These are phyloP conservation scores for Bilobella aurantiaca DNA, from an alignment of 1,140 invertebrate species.

Conservation along the genomic window DNA sequence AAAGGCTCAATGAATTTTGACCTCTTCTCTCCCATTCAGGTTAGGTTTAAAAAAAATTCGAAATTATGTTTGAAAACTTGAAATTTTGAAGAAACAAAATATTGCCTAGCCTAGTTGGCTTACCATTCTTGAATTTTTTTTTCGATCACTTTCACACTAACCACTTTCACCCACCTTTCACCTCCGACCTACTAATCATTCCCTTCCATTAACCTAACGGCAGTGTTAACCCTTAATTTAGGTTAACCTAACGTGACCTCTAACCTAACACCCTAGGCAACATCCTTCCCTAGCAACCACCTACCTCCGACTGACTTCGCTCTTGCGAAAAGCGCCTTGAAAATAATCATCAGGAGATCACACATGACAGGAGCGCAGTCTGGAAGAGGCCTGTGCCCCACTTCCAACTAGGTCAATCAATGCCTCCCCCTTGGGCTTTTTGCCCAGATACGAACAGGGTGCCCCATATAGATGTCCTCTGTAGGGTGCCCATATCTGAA, in stretches of 20 bases:
- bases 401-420: constrained; percentile 18
- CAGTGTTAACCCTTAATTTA: not conserved
- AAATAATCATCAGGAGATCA: no score
- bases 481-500: not conserved
- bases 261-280: not conserved
- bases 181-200: not conserved
- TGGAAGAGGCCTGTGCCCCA: not conserved
- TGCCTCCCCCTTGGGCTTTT: not conserved
- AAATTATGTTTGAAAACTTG: no score
- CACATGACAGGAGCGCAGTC: no score
- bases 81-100: no score
- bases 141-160: not conserved
- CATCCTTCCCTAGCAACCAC: not conserved
- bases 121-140: not conserved
- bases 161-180: not conserved
- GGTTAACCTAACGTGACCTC: not conserved
- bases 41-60: no score
- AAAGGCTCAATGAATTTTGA: no score
- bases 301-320: no score
- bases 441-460: not conserved
- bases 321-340: no score
- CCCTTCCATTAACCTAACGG: not conserved
- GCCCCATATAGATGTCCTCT: not conserved
- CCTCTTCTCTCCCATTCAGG: no score
- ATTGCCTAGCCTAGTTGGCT: no score